Evolutionary conservation across 2,888 invertebrate genomes (phyloP).

Genomic region (Cheilosia urbana): DNA sequence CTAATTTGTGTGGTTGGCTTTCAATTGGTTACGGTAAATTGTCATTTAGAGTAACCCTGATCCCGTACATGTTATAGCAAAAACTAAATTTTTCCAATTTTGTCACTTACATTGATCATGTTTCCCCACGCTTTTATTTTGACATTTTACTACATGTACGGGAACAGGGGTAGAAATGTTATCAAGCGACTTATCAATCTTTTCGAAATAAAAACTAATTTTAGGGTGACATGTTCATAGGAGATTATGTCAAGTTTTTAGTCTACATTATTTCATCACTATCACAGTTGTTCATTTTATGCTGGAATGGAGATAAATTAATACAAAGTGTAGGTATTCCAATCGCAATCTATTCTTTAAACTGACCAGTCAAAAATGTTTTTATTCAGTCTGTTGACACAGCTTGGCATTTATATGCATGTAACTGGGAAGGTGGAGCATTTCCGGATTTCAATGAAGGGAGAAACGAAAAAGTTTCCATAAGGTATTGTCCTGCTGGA

Average conservation of each 20-base stretch:
- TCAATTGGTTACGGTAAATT: conserved; percentile 81
- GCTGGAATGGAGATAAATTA: conserved; percentile 82
- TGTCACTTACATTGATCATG: no score
- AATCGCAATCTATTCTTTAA: neutral
- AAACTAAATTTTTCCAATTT: no score
- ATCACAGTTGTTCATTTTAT: conserved; percentile 82
- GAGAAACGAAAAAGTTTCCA: neutral
- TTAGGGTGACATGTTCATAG: conserved; percentile 81
- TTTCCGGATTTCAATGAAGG: conserved; percentile 1
- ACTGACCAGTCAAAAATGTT: neutral
- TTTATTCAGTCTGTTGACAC: conserved; percentile 79
- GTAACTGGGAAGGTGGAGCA: conserved; percentile 80
- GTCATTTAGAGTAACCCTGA: no score
- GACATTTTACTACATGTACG: no score
- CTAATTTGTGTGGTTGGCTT: conserved; percentile 83
- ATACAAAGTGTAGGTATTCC: conserved; percentile 80
- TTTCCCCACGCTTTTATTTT: no score
- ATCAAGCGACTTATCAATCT: no score
- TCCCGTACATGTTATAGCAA: no score
- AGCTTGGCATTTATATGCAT: conserved; percentile 79
- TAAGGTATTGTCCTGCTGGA: conserved; percentile 75
- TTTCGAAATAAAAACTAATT: no score
- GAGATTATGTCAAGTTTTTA: conserved; percentile 81
- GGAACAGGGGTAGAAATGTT: no score
- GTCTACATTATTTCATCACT: conserved; percentile 82